phyloP scores from a whole-genome alignment of 1,140 invertebrate genomes.

The Ips nitidus region DNA sequence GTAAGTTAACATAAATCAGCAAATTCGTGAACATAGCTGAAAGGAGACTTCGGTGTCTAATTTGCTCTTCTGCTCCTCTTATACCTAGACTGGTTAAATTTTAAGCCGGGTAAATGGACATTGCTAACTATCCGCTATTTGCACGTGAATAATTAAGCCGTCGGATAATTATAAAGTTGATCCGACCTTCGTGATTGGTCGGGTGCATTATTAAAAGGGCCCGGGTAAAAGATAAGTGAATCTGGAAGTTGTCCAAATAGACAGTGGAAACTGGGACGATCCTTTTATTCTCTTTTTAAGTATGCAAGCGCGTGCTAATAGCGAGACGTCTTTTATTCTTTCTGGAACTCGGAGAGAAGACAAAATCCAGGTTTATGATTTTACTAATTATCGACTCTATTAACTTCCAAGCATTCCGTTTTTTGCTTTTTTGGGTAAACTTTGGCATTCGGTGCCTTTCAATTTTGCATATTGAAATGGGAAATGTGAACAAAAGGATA shows the following conservation, averaged over 20 bases:
- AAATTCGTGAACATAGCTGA: conserved; percentile 5
- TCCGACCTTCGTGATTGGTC: conserved; percentile 9
- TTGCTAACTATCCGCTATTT: conserved; percentile 15
- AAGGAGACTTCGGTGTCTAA: background rate
- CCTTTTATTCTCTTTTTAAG: background rate
- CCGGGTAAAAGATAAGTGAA: conserved; percentile 5
- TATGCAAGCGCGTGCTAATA: background rate
- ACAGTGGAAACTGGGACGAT: background rate
- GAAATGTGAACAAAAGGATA: too few relatives aligned
- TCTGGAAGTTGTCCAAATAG: conserved; percentile 1
- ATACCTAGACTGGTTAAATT: conserved; percentile 10
- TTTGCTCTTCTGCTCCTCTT: background rate
- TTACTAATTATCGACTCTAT: too few relatives aligned
- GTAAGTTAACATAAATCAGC: background rate
- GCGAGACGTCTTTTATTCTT: too few relatives aligned
- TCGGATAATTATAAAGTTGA: conserved; percentile 14
- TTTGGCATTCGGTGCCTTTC: too few relatives aligned
- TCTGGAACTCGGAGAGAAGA: too few relatives aligned
- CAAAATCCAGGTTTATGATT: too few relatives aligned
- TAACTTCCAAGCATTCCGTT: too few relatives aligned
- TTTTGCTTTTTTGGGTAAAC: too few relatives aligned
- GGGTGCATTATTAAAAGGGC: conserved; percentile 1
- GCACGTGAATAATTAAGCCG: conserved; percentile 4
- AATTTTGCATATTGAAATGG: too few relatives aligned
- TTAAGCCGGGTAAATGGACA: conserved; percentile 18